phyloP scores from a whole-genome alignment of 2,888 invertebrate genomes.

The Lomographa bimaculata region DNA sequence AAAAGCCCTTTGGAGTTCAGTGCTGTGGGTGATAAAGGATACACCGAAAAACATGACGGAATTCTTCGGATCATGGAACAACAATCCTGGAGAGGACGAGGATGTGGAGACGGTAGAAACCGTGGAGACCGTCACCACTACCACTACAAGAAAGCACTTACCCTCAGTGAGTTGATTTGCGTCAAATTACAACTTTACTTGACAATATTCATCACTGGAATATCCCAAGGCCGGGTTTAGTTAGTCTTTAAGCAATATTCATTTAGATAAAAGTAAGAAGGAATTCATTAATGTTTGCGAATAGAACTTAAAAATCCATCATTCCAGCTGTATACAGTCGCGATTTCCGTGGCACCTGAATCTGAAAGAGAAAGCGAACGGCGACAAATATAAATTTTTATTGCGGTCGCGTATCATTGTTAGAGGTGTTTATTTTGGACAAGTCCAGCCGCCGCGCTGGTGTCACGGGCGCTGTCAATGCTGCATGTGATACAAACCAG shows the following conservation, averaged over 20 bases:
- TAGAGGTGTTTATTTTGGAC: slow-evolving; percentile 70
- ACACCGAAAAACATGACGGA: slow-evolving; percentile 68
- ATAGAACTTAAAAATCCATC: slow-evolving; percentile 29
- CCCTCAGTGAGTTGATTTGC: slow-evolving; percentile 57
- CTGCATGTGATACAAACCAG: slow-evolving; percentile 68
- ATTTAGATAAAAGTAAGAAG: no score
- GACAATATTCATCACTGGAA: no score
- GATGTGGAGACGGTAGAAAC: slow-evolving; percentile 61
- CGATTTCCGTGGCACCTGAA: slow-evolving; percentile 37
- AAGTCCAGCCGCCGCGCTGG: slow-evolving; percentile 44
- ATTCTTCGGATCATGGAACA: slow-evolving; percentile 74
- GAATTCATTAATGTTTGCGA: no score
- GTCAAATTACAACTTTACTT: background rate
- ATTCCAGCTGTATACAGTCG: slow-evolving; percentile 40
- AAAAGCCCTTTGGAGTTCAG: slow-evolving; percentile 55
- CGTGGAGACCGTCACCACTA: slow-evolving; percentile 71
- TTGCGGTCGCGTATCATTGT: slow-evolving; percentile 62
- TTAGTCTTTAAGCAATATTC: no score
- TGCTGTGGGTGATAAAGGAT: slow-evolving; percentile 57
- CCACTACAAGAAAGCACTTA: slow-evolving; percentile 55
- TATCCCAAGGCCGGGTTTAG: no score
- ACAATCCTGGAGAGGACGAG: slow-evolving; percentile 47
- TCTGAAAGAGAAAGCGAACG: slow-evolving; percentile 40
- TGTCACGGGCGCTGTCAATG: slow-evolving; percentile 75
- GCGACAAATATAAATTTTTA: slow-evolving; percentile 57